Evolutionary conservation across 2,888 invertebrate species (phyloP).

Genomic region (Drosophila setosimentum): DNA sequence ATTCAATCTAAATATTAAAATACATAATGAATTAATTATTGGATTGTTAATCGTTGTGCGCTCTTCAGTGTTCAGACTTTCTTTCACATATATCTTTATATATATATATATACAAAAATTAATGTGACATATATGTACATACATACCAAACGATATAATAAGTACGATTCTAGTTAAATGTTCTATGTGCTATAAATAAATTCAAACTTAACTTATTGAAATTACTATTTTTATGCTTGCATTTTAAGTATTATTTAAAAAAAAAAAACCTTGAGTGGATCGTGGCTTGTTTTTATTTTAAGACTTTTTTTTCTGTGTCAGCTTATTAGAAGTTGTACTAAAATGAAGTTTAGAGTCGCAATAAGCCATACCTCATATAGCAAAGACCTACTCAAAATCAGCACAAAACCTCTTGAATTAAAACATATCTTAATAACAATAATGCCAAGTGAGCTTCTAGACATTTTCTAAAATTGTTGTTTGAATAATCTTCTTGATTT

Average conservation of each 20-base stretch:
- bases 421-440: not conserved
- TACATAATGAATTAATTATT: constrained; percentile 31
- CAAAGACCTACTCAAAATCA: not conserved
- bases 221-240: not conserved
- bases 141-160: constrained; percentile 42
- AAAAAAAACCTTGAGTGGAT: no score
- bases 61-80: constrained; percentile 27
- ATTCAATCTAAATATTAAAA: constrained; percentile 12
- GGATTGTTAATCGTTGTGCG: constrained; percentile 59
- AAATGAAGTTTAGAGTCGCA: not conserved
- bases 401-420: not conserved
- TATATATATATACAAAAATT: constrained; percentile 20
- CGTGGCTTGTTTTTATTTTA: no score
- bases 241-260: not conserved
- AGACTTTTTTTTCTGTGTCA: not conserved
- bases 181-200: constrained; percentile 74
- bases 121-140: constrained; percentile 50
- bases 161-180: constrained; percentile 59
- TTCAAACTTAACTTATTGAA: constrained; percentile 60
- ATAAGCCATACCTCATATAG: not conserved
- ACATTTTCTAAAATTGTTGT: not conserved
- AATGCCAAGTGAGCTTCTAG: not conserved
- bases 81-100: constrained; percentile 30
- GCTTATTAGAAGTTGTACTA: not conserved
- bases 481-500: not conserved